Evolutionary conservation across 1,140 invertebrate species (phyloP).

Genomic region (Helicorthomorpha holstii): DNA sequence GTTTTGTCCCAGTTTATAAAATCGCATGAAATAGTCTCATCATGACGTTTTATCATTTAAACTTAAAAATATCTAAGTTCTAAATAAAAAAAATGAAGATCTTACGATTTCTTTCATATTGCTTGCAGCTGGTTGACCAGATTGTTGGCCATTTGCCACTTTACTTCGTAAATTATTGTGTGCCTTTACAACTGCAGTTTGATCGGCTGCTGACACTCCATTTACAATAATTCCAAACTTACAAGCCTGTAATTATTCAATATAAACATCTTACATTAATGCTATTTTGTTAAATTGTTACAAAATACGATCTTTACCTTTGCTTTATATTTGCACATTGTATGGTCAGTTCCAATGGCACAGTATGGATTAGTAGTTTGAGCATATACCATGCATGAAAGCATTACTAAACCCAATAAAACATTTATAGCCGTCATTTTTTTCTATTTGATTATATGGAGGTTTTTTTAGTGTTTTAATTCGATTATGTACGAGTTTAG

Average conservation of each 20-base stretch:
- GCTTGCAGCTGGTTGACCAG: conserved; percentile 13
- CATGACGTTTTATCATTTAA: neutral
- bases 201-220: neutral
- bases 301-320: neutral
- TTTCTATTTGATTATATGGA: too few species aligned
- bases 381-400: too few species aligned
- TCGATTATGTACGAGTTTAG: too few species aligned
- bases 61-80: conserved; percentile 24
- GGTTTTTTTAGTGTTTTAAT: too few species aligned
- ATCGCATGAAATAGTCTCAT: neutral
- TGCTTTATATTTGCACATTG: neutral
- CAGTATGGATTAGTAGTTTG: too few species aligned
- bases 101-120: conserved; percentile 29
- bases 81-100: too few species aligned
- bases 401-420: too few species aligned
- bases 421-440: too few species aligned
- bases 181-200: neutral
- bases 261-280: neutral
- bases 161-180: conserved; percentile 13
- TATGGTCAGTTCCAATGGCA: neutral
- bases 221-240: neutral
- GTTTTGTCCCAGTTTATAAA: neutral
- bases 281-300: neutral
- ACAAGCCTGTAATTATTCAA: neutral
- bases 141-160: conserved; percentile 13